Evolutionary conservation across 2,113 vertebrate genomes (phyloP), one percentile per base, ranked within the genome.

Genomic region (Chunga burmeisteri): DNA sequence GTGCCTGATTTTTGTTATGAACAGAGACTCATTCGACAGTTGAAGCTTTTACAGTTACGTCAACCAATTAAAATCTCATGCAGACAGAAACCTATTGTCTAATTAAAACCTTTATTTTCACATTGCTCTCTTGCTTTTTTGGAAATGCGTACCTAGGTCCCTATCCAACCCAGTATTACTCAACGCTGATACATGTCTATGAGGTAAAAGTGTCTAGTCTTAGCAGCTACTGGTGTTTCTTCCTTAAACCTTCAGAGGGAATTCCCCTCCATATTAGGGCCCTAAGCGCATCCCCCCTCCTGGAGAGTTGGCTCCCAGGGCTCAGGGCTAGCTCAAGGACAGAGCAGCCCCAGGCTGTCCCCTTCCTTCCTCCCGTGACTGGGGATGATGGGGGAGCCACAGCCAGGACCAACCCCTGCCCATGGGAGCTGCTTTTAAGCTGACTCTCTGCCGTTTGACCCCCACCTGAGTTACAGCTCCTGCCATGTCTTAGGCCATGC

Each of bases 261-360:
- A 63, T 88, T 81, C 42, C n/a, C 2, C 0, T 26, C 30, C 3
- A 2, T 11, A 15, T 2, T 55, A 20, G 44, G 63, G 9, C 17
- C 23, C 14, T 56, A 50, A 78, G 20, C 2, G 1, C 30, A 42
- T 34, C 49, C 16, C 22, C 7, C 3, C 11, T 27, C 25, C 26
- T 0, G 0, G 40, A 40, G 10, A 25, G 16, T 2, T 29, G 21
- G 49, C 4, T 36, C 26, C 7, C 0, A 2, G 32, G 42, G 19
- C 36, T 50, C n/a, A 44, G 44, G 58, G 23, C 40, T 53, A 13
- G 25, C 50, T 42, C 13, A 21, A 62, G 53, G 47, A 13, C 55
- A n/a, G 40, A 23, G 42, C 42, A 62, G 30, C 62, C 7, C 0
- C 13, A 26, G 44, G 34, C 42, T 68, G 17, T 32, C 26, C 22